Evolutionary conservation across 2,888 invertebrate species (phyloP), one percentile per base, ranked within the genome.

Genomic region (Oxystoma pomonae): DNA sequence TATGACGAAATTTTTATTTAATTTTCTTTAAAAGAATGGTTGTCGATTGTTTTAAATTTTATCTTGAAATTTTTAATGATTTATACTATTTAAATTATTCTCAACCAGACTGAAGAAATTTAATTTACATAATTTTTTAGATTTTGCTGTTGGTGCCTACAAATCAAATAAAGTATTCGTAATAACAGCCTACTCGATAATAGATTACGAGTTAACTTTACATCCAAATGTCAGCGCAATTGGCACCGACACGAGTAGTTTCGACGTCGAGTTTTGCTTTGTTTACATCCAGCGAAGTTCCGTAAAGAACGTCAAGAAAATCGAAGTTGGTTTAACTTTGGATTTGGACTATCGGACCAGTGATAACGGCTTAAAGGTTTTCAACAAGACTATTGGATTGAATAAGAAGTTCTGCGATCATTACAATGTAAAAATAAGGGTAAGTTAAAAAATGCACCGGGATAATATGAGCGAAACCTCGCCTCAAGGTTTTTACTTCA

Each of bases 81-180:
- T n/a, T n/a, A n/a, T n/a, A n/a, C n/a, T n/a, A n/a, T n/a, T n/a
- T n/a, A n/a, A n/a, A n/a, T n/a, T n/a, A n/a, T n/a, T n/a, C n/a
- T n/a, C n/a, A n/a, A n/a, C n/a, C n/a, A n/a, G n/a, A n/a, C n/a
- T n/a, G n/a, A n/a, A n/a, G n/a, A n/a, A n/a, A n/a, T n/a, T n/a
- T n/a, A n/a, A n/a, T n/a, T n/a, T n/a, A n/a, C n/a, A n/a, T n/a
- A n/a, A n/a, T n/a, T n/a, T 81, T 83, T 66, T 73, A 87, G 87
- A 87, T 78, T 65, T 88, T 58, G 85, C 85, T 0, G 77, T 87
- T 16, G 89, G 89, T 1, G 85, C 88, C 0, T 83, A 83, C 63
- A 76, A 78, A 17, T 85, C 86, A 1, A 81, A 80, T 16, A 82
- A 83, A 63, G 85, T 81, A 0, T 84, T 86, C 9, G 62, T 89